Evolutionary conservation across 2,113 vertebrate species (phyloP).

Genomic region (Spilogale gracilis): DNA sequence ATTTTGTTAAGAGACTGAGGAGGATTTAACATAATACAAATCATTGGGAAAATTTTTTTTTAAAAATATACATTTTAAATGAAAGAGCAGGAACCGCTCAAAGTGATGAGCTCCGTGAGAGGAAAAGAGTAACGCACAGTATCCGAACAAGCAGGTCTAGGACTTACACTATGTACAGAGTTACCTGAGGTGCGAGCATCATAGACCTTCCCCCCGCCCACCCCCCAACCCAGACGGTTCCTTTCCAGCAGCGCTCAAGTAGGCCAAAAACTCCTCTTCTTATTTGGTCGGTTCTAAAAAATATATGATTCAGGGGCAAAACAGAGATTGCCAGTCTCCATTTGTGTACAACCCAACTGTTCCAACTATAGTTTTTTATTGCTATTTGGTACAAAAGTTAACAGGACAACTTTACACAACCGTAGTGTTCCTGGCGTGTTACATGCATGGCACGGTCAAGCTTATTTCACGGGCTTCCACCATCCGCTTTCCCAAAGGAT

Average conservation of each 20-base stretch:
- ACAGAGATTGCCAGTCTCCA: constrained; percentile 85
- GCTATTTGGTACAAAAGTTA: constrained; percentile 88
- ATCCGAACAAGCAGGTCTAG: constrained; percentile 83
- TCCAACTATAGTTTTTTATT: constrained; percentile 85
- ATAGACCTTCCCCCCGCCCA: constrained; percentile 77
- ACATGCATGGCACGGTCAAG: constrained; percentile 87
- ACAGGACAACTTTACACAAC: constrained; percentile 85
- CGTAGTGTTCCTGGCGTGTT: constrained; percentile 88
- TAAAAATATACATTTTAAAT: constrained; percentile 81
- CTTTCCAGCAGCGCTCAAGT: constrained; percentile 89
- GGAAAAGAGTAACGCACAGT: constrained; percentile 67
- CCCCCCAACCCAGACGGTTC: constrained; percentile 77
- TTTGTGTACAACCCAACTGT: constrained; percentile 82
- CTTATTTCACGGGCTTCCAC: constrained; percentile 90
- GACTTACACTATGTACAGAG: constrained; percentile 82
- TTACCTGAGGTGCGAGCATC: constrained; percentile 90
- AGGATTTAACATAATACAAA: constrained; percentile 75
- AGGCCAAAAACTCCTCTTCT: constrained; percentile 87
- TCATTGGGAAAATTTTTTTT: constrained; percentile 69
- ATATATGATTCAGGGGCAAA: constrained; percentile 86
- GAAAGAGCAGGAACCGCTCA: constrained; percentile 76
- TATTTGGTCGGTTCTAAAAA: constrained; percentile 91
- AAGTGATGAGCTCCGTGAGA: constrained; percentile 53
- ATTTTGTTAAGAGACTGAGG: constrained; percentile 34
- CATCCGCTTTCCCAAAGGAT: constrained; percentile 79